Evolutionary conservation across 2,888 invertebrate genomes (phyloP).

Genomic region (Ceratothoa steindachneri): DNA sequence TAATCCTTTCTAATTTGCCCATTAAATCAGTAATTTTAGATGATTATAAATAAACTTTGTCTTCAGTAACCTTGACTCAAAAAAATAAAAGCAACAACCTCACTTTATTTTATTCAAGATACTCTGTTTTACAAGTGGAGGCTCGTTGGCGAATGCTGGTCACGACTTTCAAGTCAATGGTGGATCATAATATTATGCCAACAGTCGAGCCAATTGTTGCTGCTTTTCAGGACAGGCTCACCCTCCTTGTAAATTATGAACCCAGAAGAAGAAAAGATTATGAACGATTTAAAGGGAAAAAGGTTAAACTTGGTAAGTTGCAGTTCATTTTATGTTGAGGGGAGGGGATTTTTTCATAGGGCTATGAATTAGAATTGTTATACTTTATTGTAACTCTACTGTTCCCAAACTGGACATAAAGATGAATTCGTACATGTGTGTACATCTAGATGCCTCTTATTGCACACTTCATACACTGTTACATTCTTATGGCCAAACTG

Average conservation of each 20-base stretch:
- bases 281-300: conserved; percentile 30
- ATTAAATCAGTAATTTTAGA: no score
- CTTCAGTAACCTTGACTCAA: no score
- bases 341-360: neutral
- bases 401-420: no score
- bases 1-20: no score
- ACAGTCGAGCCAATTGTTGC: conserved; percentile 28
- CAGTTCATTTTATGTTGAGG: no score
- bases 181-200: conserved; percentile 31
- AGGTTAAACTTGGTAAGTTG: conserved; percentile 28
- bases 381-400: neutral
- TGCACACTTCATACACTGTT: no score
- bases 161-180: conserved; percentile 28
- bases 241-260: conserved; percentile 27
- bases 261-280: conserved; percentile 32
- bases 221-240: conserved; percentile 23
- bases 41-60: no score
- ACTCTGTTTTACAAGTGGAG: conserved; percentile 17
- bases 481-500: no score
- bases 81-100: no score
- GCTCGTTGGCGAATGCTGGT: conserved; percentile 35
- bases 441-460: no score
- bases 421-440: no score
- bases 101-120: no score
- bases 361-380: neutral